phyloP scores from a whole-genome alignment of 2,888 invertebrate species.

The Drosophila multiciliata region DNA sequence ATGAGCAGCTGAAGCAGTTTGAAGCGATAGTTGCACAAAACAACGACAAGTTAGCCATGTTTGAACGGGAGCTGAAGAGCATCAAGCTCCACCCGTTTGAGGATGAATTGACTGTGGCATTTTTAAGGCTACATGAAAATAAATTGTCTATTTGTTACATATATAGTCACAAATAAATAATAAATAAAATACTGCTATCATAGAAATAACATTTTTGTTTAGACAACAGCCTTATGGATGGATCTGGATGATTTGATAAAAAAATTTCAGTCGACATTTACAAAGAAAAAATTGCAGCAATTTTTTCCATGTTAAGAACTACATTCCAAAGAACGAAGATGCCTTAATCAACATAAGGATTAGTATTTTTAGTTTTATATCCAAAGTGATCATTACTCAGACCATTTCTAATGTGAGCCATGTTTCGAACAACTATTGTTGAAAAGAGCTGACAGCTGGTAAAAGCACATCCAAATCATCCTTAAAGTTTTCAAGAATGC shows the following conservation, averaged over 20 bases:
- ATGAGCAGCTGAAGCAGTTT: constrained; percentile 27
- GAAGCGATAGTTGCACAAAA: neutral
- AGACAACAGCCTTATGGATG: neutral
- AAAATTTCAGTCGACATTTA: neutral
- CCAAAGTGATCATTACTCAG: neutral
- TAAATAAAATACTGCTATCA: neutral
- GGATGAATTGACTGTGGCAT: neutral
- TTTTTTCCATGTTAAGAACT: neutral
- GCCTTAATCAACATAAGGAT: neutral
- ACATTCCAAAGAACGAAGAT: neutral
- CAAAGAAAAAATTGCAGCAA: neutral
- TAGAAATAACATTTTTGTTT: neutral
- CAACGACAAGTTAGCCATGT: constrained; percentile 7
- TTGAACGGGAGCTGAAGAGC: constrained; percentile 13
- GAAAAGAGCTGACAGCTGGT: neutral
- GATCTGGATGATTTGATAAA: neutral
- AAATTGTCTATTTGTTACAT: neutral
- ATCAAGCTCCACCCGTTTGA: constrained; percentile 17
- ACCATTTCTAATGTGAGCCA: neutral
- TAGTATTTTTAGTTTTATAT: neutral
- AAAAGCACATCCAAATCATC: neutral
- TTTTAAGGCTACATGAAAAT: neutral
- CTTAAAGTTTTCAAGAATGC: neutral
- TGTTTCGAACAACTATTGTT: neutral
- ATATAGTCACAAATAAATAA: neutral